Evolutionary conservation across 1,140 invertebrate genomes (phyloP).

Genomic region (Lithobius niger): DNA sequence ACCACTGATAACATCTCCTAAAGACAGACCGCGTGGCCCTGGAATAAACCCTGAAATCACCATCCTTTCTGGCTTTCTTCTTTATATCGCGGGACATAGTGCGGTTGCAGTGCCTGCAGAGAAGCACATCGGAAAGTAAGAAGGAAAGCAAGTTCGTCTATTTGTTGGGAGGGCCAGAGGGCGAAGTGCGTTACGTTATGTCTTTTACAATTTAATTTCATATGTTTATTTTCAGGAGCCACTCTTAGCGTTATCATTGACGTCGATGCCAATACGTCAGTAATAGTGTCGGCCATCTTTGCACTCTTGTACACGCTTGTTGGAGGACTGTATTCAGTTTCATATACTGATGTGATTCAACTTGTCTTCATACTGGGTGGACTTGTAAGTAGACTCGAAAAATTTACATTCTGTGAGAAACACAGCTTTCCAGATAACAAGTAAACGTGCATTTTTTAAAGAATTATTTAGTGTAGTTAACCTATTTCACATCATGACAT

Average conservation of each 20-base stretch:
- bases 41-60: too few species aligned
- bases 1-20: too few species aligned
- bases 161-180: too few species aligned
- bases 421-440: slow-evolving; percentile 4
- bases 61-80: too few species aligned
- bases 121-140: too few species aligned
- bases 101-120: too few species aligned
- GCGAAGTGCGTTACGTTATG: too few species aligned
- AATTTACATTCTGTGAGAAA: too few species aligned
- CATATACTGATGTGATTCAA: slow-evolving; percentile 97
- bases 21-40: too few species aligned
- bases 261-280: slow-evolving; percentile 79
- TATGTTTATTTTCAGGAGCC: slow-evolving; percentile 45
- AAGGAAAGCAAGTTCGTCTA: too few species aligned
- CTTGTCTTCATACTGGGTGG: slow-evolving; percentile 97
- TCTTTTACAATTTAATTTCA: neutral
- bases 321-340: slow-evolving; percentile 93
- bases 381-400: slow-evolving; percentile 44
- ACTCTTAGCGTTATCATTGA: slow-evolving; percentile 93
- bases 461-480: neutral
- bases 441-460: neutral
- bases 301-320: slow-evolving; percentile 96
- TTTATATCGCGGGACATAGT: too few species aligned
- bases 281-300: slow-evolving; percentile 88
- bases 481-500: neutral